These are phyloP conservation scores for Drosophila atripex DNA, from an alignment of 2,888 invertebrate genomes.

Conservation along the genomic window DNA sequence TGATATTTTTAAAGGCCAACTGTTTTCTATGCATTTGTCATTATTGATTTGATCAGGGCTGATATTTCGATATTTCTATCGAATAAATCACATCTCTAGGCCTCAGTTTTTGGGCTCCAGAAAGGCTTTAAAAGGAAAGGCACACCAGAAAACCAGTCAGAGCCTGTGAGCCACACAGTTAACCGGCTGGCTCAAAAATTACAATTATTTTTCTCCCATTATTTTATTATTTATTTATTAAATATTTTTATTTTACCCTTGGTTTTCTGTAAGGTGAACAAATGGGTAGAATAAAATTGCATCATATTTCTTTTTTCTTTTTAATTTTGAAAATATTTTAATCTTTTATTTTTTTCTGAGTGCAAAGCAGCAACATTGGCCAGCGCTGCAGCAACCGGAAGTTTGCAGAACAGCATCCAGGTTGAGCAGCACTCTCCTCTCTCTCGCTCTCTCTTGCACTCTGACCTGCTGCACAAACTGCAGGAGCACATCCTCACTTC, in stretches of 20 bases:
- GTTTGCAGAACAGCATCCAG: slow-evolving; percentile 66
- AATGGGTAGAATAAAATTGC: too few relatives aligned
- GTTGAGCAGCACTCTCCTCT: slow-evolving; percentile 31
- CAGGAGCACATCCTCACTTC: background rate
- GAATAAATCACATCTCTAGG: background rate
- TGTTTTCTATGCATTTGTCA: too few relatives aligned
- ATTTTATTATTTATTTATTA: background rate
- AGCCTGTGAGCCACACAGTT: background rate
- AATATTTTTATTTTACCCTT: too few relatives aligned
- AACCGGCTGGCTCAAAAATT: background rate
- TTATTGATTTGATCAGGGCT: background rate
- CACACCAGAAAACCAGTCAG: background rate
- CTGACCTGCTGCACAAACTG: background rate
- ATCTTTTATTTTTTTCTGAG: too few relatives aligned
- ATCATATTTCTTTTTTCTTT: background rate
- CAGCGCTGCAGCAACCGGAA: slow-evolving; percentile 56
- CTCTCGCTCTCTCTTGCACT: background rate
- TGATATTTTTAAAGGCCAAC: background rate
- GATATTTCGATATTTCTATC: background rate
- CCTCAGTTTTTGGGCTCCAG: background rate
- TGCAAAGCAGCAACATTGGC: slow-evolving; percentile 46
- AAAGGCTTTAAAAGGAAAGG: too few relatives aligned
- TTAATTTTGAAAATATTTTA: background rate
- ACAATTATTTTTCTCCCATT: background rate
- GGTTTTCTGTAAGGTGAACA: too few relatives aligned